Base-by-base conservation (phyloP, 2,888 invertebrate genomes). In the Saturnia pavonia region DNA sequence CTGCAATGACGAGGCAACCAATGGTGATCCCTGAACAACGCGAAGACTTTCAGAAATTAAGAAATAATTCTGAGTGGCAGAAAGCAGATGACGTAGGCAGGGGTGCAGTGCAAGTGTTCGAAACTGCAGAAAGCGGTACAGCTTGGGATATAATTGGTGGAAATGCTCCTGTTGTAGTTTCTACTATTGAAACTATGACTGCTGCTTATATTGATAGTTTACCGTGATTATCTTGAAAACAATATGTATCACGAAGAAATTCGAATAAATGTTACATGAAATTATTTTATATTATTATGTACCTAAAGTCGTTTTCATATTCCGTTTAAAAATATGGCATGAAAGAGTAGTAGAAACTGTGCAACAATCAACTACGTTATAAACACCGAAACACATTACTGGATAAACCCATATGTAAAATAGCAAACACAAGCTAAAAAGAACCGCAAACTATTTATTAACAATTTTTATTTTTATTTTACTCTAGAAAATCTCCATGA, bases 1-100 rank as follows among this genome's bases (percentile, higher is more conserved):
- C 92, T 0, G 77, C 76, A 14, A 70, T 93, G 72, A 76, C 75
- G 1, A 43, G 69, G 1, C 73, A 72, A 8, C n/a, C 57, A 11
- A 67, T 69, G 9, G 1, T 43, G 0, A 73, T 72, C 70, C 74
- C 74, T 0, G 70, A 65, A 25, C 73, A 74, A 0, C 27, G 60
- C 2, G 57, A 74, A 40, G 76, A 73, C n/a, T 76, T 76, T 3
- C 6, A 60, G 0, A 73, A 76, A 6, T 69, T 75, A 0, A 0
- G 72, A 12, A 27, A 71, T 77, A 45, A 83, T 81, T 22, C 68
- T 54, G 42, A 67, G 7, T 77, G 79, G 76, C 83, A 85, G 65
- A 71, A 74, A 2, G 70, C 72, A 0, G 80, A 78, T 40, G 76
- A 70, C 0, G 77, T 81, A 1, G 80, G 74, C 0, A 63, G 75